Base-by-base conservation (phyloP, 2,797 vertebrate species). In the Cyprinodon diabolis region DNA sequence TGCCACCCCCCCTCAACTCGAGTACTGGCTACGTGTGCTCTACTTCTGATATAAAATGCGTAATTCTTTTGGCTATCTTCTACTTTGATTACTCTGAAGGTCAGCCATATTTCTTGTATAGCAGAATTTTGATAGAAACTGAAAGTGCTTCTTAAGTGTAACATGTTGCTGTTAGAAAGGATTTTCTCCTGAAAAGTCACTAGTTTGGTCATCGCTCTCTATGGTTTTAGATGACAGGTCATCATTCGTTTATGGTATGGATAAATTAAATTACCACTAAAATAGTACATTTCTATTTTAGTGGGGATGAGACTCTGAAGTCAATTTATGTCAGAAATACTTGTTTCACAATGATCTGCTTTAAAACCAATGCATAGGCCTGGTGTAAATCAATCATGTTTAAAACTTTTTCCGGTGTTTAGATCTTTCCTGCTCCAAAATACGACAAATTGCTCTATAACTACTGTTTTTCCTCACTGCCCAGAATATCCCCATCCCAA, bases 401-500 rank as follows among this genome's bases (percentile, higher is more conserved):
- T 45, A 5, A 45, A 45, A 45, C 62, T 23, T 65, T 30, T n/a
- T 62, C 11, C 19, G 8, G 9, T n/a, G 3, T 65, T 45, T 23
- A 13, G 15, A 21, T 65, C 21, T 15, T 12, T 47, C 62, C 23
- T 65, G 62, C 40, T 47, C 62, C n/a, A 45, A 45, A 47, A 47
- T 45, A n/a, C 14, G 3, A 37, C 3, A 17, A 23, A 21, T 45
- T 23, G 40, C 11, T 15, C 19, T 51, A 3, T 62, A 25, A 15
- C 47, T 7, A 11, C 12, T 21, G 10, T 82, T 76, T 35, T 87
- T 80, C 84, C 68, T 89, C 43, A 8, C 19, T 58, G 78, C 75
- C 21, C 87, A 99, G 98, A 99, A 99, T 84, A 99, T 99, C 90
- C 97, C 98, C 48, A 89, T 98, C 67, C 93, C 94, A 23, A 97